Percentiles rank a stretch among this genome's conserved stretches.
Evolutionary conservation across 2,113 vertebrate species (phyloP).

Genomic region (Centropus unirufus): DNA sequence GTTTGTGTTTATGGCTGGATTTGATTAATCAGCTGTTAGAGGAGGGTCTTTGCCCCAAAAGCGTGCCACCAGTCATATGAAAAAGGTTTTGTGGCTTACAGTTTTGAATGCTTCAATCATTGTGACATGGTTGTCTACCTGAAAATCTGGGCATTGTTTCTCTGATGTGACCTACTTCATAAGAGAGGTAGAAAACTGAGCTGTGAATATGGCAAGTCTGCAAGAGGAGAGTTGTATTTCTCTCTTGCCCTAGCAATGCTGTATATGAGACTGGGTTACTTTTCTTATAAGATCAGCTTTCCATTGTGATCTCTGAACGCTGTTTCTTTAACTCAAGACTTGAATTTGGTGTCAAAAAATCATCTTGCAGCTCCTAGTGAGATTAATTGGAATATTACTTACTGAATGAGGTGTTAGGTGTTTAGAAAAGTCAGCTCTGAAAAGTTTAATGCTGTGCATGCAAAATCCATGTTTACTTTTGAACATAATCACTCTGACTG

Average conservation of each 20-base stretch:
- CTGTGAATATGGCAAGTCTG: neutral
- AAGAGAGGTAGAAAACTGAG: neutral
- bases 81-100: neutral
- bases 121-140: neutral
- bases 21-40: neutral
- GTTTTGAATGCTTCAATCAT: neutral
- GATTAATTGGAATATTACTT: neutral
- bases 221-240: neutral
- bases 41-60: neutral
- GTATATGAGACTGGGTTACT: neutral
- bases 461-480: neutral
- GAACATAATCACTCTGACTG: neutral
- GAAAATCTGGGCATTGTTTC: neutral
- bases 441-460: neutral
- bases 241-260: neutral
- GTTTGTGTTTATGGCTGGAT: neutral
- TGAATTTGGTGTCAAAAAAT: neutral
- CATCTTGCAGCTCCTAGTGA: neutral
- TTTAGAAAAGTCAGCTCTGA: neutral
- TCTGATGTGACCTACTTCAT: neutral
- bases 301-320: neutral
- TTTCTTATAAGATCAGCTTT: neutral
- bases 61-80: fast-evolving
- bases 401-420: neutral
- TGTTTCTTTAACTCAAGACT: neutral